Evolutionary conservation across 2,113 vertebrate species (phyloP).

Genomic region (rat (Rattus norvegicus)): GRCr8 NC_086019.1:237040001-237040500

Average conservation of each 20-base stretch:
- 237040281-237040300: background rate
- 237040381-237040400: constrained; percentile 4
- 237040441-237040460: background rate
- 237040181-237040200: background rate
- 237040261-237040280: background rate
- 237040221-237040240: background rate
- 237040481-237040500: background rate
- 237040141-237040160: background rate
- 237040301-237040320: background rate
- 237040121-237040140: background rate
- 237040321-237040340: background rate
- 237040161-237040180: background rate
- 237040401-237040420: background rate
- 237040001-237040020: background rate
- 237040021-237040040: background rate
- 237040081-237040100: background rate
- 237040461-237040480: background rate
- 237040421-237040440: background rate
- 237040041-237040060: background rate
- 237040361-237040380: background rate
- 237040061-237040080: background rate
- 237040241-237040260: background rate
- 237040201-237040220: background rate
- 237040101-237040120: background rate
- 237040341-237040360: background rate